These are phyloP conservation scores for Patella depressa DNA, from an alignment of 2,888 invertebrate species.

Conservation along the genomic window DNA sequence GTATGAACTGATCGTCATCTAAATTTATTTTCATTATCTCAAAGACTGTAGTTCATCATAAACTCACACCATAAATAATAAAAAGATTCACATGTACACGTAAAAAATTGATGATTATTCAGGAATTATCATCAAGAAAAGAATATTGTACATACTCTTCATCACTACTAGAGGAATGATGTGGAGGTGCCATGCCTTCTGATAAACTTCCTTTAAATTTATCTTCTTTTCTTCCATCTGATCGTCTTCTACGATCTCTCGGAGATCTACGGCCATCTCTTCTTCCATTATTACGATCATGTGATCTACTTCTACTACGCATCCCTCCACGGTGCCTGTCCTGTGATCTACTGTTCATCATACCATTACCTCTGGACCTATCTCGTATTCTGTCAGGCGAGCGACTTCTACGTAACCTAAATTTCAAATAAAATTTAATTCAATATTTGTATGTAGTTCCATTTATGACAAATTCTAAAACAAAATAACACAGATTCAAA, in stretches of 20 bases:
- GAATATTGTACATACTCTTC: constrained; percentile 56
- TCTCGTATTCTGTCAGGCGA: constrained; percentile 20
- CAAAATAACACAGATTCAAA: neutral
- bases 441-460: too few species aligned
- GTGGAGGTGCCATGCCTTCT: constrained; percentile 81
- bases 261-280: constrained; percentile 39
- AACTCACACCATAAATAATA: too few species aligned
- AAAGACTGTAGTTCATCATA: too few species aligned
- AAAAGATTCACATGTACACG: too few species aligned
- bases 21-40: too few species aligned
- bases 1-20: too few species aligned
- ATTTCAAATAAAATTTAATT: too few species aligned
- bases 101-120: constrained; percentile 23
- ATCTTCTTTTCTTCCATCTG: constrained; percentile 63
- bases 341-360: constrained; percentile 22
- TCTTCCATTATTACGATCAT: constrained; percentile 32
- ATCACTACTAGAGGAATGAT: constrained; percentile 71
- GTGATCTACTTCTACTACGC: constrained; percentile 36
- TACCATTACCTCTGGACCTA: constrained; percentile 28
- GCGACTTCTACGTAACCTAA: constrained; percentile 4
- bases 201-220: constrained; percentile 80
- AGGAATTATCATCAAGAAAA: neutral
- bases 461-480: neutral
- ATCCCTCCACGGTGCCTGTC: constrained; percentile 6
- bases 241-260: constrained; percentile 30